Base-by-base conservation (phyloP, 1,140 invertebrate species). In the Diorhabda sublineata region DNA sequence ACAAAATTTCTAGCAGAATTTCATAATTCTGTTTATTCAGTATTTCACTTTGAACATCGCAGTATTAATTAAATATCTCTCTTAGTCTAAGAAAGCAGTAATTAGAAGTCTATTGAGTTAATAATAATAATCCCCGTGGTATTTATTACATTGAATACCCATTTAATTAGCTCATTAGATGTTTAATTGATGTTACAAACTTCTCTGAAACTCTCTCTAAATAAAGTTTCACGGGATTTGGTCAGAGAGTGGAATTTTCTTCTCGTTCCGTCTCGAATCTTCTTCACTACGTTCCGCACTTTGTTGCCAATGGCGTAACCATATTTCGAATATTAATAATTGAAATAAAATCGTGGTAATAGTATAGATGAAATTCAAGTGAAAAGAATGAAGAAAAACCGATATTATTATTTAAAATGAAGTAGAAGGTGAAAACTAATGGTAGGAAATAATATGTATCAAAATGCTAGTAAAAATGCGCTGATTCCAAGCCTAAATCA, bases 131-230 rank as follows among this genome's bases (percentile, higher is more conserved):
- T 81, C 77, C 77, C 77, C 73, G 72, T 73, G 77, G 79, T 78
- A 81, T 81, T 80, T 76, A 80, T 80, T 80, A 78, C 77, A 69
- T 72, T 80, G 77, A 81, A 81, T 81, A 78, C 79, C 72, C 77
- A 76, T 81, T 80, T 81, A 81, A 81, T 80, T 80, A 81, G 78
- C 79, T 81, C 80, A 80, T 80, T 81, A 81, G 79, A 76, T 80
- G 78, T 81, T 78, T 79, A 81, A 81, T 81, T 81, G 80, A 79
- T 80, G 76, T 79, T 76, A 72, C 76, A 78, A 79, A 79, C 75
- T 78, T 79, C 73, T 72, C 70, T 70, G 68, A 72, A 57, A 68
- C 65, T 70, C 47, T 52, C 69, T 71, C 74, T 76, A 78, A 76
- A 77, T 76, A 74, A 74, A 77, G 73, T 77, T 78, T 73, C 66